These are phyloP conservation scores for Pelochelys cantorii DNA, from an alignment of 2,797 vertebrate genomes.

Conservation along the genomic window DNA sequence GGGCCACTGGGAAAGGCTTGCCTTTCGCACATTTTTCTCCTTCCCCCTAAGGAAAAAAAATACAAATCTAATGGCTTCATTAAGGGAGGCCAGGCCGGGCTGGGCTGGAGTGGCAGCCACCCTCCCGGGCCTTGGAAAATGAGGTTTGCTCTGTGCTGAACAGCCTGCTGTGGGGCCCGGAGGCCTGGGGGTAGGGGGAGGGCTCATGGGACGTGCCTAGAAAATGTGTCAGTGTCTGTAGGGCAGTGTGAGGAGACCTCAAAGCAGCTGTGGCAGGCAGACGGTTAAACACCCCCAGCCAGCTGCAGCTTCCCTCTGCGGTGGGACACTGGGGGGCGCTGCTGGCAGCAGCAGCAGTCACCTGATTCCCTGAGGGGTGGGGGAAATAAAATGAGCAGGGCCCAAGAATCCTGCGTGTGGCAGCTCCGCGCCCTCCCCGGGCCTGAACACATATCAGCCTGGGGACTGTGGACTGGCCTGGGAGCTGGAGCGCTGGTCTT, in stretches of 20 bases:
- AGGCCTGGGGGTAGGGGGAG: fast-evolving
- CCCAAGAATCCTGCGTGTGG: background rate
- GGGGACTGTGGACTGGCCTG: background rate
- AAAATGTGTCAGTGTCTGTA: background rate
- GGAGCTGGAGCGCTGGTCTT: background rate
- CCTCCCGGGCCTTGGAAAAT: fast-evolving
- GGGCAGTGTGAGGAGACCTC: background rate
- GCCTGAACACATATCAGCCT: background rate
- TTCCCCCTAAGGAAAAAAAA: constrained; percentile 41
- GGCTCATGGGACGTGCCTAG: background rate
- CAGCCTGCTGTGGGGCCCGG: background rate
- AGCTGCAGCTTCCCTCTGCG: background rate
- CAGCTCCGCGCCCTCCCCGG: background rate
- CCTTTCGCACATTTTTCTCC: constrained; percentile 30
- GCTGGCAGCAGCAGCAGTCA: no score
- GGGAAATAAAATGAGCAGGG: background rate
- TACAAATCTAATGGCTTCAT: constrained; percentile 12
- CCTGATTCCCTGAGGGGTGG: no score
- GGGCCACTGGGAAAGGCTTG: constrained; percentile 31
- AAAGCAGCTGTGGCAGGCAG: background rate
- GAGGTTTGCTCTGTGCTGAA: background rate
- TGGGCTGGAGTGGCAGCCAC: background rate
- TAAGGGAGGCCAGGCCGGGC: background rate
- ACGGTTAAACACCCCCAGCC: background rate
- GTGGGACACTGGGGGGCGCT: background rate